Percentiles rank a stretch among this genome's conserved stretches.
These are phyloP conservation scores for Nasonia giraulti DNA, from an alignment of 1,140 invertebrate species.

Conservation along the genomic window DNA sequence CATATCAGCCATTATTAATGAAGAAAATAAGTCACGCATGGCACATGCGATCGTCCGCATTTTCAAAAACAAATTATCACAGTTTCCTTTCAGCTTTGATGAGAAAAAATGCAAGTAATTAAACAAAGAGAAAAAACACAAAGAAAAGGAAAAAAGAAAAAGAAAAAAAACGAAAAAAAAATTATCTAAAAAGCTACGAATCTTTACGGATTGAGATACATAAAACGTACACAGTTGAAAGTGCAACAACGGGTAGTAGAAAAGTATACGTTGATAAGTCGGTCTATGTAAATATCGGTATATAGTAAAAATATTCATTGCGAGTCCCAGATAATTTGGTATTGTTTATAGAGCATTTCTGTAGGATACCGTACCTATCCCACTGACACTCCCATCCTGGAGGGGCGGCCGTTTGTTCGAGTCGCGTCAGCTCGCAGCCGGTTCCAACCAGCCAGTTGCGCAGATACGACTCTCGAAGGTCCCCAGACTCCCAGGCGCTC, in stretches of 20 bases:
- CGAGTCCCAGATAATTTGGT: constrained; percentile 42
- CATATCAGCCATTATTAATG: background rate
- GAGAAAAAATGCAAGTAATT: background rate
- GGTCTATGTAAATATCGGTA: constrained; percentile 27
- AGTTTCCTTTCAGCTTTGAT: background rate
- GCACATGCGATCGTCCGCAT: constrained; percentile 2
- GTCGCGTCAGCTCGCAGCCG: constrained; percentile 76
- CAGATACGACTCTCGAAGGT: constrained; percentile 77
- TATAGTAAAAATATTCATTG: constrained; percentile 56
- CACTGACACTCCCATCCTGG: constrained; percentile 82
- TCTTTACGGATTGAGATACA: constrained; percentile 7
- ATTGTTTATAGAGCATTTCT: constrained; percentile 52
- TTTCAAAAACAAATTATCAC: constrained; percentile 43
- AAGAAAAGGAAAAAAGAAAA: background rate
- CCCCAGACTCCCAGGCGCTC: constrained; percentile 77
- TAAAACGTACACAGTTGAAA: constrained; percentile 23
- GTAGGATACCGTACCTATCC: constrained; percentile 81
- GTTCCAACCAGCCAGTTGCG: constrained; percentile 77
- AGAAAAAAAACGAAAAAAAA: constrained; percentile 7
- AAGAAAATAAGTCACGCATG: background rate
- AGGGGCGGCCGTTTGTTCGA: constrained; percentile 80
- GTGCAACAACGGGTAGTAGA: constrained; percentile 18
- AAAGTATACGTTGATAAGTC: background rate
- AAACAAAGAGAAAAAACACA: background rate
- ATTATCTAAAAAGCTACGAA: constrained; percentile 17